Evolutionary conservation across 2,113 vertebrate species (phyloP).

Genomic region (Hypocryptadius cinnamomeus): DNA sequence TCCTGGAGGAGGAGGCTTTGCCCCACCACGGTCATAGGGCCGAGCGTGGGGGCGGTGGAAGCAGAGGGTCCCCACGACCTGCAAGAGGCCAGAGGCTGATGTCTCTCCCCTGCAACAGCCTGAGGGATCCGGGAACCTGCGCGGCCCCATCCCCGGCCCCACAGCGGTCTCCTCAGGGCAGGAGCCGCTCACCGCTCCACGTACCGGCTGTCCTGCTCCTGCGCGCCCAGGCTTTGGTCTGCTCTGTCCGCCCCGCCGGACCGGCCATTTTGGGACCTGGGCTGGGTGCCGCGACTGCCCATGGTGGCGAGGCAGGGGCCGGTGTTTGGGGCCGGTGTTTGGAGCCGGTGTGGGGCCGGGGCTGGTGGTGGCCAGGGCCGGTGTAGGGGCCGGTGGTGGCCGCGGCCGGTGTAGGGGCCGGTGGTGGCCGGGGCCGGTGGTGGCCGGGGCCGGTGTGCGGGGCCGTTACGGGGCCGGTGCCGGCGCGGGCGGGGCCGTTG

Average conservation of each 20-base stretch:
- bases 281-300: not conserved
- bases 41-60: rapidly evolving
- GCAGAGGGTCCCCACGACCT: not conserved
- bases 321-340: not conserved
- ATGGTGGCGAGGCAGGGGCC: not conserved
- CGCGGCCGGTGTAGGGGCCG: too few species aligned
- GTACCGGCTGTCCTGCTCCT: too few species aligned
- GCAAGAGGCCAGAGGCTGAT: not conserved
- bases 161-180: not conserved
- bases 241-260: not conserved
- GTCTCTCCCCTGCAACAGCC: not conserved
- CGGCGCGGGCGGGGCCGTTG: too few species aligned
- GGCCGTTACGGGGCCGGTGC: not conserved
- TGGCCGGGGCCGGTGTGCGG: too few species aligned
- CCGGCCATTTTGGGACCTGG: too few species aligned
- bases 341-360: not conserved
- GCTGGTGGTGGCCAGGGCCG: not conserved
- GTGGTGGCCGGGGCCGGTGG: not conserved
- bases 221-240: too few species aligned
- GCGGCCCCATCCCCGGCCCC: not conserved
- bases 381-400: not conserved
- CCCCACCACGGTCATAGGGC: not conserved
- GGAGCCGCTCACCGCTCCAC: not conserved
- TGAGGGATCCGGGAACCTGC: not conserved
- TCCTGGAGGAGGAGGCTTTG: not conserved